Percentiles rank a stretch among this genome's conserved stretches.
These are phyloP conservation scores for Apodemia duryi DNA, from an alignment of 2,888 invertebrate species.

Conservation along the genomic window DNA sequence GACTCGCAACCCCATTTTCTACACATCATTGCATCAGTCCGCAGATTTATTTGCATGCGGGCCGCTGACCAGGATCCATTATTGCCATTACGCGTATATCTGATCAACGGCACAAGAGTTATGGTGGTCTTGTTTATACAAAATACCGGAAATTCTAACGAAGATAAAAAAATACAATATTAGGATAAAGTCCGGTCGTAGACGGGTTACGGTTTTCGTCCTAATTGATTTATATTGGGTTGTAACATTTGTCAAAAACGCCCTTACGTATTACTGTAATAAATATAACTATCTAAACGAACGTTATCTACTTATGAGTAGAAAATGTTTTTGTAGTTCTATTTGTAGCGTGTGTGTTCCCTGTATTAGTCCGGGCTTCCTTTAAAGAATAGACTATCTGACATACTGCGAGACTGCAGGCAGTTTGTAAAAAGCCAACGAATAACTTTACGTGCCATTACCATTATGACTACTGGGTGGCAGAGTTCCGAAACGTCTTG, in stretches of 20 bases:
- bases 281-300: not conserved
- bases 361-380: too few species aligned
- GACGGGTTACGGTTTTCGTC: slow-evolving; percentile 70
- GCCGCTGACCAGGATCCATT: slow-evolving; percentile 80
- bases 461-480: too few species aligned
- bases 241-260: not conserved
- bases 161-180: slow-evolving; percentile 49
- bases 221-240: slow-evolving; percentile 55
- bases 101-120: slow-evolving; percentile 76
- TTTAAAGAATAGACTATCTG: too few species aligned
- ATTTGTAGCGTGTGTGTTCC: too few species aligned
- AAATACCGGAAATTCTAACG: slow-evolving; percentile 66
- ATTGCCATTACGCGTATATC: slow-evolving; percentile 75
- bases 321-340: too few species aligned
- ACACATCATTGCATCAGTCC: slow-evolving; percentile 79
- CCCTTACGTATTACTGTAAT: not conserved
- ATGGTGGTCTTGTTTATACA: slow-evolving; percentile 73
- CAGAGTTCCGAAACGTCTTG: too few species aligned
- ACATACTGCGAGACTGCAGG: too few species aligned
- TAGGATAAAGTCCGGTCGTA: slow-evolving; percentile 51
- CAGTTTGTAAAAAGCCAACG: too few species aligned
- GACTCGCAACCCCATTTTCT: slow-evolving; percentile 74
- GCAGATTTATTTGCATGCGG: slow-evolving; percentile 81
- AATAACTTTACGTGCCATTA: too few species aligned
- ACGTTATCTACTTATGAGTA: too few species aligned